phyloP scores from a whole-genome alignment of 2,888 invertebrate genomes.

The Frankliniella fusca region DNA sequence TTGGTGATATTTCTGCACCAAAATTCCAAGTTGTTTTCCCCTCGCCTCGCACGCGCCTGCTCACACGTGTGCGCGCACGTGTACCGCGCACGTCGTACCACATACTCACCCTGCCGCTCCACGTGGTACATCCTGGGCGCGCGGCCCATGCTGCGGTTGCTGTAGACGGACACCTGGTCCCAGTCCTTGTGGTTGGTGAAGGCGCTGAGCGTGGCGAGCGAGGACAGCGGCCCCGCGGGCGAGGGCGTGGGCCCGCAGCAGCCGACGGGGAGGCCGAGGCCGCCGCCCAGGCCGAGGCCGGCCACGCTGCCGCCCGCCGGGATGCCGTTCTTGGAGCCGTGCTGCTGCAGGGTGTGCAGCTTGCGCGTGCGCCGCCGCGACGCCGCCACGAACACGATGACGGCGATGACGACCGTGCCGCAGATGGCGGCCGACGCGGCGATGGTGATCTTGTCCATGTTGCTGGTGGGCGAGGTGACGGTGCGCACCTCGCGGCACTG shows the following conservation, averaged over 20 bases:
- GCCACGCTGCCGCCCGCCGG: slow-evolving; percentile 50
- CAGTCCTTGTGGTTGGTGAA: slow-evolving; percentile 83
- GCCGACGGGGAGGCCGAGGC: slow-evolving; percentile 58
- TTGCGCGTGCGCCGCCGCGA: slow-evolving; percentile 74
- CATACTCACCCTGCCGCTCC: slow-evolving; percentile 52
- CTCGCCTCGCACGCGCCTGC: no score
- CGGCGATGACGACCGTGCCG: slow-evolving; percentile 84
- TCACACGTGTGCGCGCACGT: no score
- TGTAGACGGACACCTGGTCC: slow-evolving; percentile 87
- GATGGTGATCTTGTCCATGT: slow-evolving; percentile 93
- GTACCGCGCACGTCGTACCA: neutral
- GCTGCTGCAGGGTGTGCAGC: slow-evolving; percentile 62
- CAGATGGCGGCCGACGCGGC: slow-evolving; percentile 90
- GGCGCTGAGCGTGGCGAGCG: slow-evolving; percentile 76
- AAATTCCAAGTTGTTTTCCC: no score
- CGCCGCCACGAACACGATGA: slow-evolving; percentile 84
- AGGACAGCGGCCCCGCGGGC: slow-evolving; percentile 74
- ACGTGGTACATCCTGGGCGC: slow-evolving; percentile 73
- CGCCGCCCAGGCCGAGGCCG: neutral
- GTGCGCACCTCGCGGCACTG: slow-evolving; percentile 89
- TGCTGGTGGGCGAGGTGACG: slow-evolving; percentile 73
- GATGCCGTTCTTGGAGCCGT: slow-evolving; percentile 58
- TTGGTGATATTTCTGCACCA: no score
- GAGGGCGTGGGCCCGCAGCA: slow-evolving; percentile 76
- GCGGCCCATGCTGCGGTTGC: slow-evolving; percentile 82